These are phyloP conservation scores for Bujurquina vittata DNA, from an alignment of 2,113 vertebrate genomes.

Conservation along the genomic window DNA sequence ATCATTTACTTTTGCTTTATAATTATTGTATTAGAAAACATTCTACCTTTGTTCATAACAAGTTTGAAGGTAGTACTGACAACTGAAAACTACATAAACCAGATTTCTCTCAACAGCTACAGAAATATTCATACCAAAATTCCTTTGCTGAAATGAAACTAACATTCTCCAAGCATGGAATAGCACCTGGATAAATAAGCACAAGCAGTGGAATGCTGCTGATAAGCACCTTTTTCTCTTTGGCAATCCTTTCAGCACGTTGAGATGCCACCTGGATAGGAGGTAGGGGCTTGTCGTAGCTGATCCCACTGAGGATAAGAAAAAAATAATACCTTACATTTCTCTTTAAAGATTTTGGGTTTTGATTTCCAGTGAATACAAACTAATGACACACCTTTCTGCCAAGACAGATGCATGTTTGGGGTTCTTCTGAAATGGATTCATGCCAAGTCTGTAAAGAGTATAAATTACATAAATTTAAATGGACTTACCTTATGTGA, in stretches of 20 bases:
- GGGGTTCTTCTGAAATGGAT: slow-evolving; percentile 95
- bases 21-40: background rate
- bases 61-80: background rate
- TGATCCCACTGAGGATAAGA: slow-evolving; percentile 84
- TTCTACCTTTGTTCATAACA: background rate
- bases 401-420: slow-evolving; percentile 91
- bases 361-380: background rate
- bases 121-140: background rate
- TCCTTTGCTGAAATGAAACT: background rate
- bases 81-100: background rate
- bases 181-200: background rate
- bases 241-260: slow-evolving; percentile 91
- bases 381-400: slow-evolving; percentile 83
- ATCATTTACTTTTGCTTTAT: background rate
- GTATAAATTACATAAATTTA: background rate
- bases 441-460: slow-evolving; percentile 88
- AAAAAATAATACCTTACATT: background rate
- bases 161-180: background rate
- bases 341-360: background rate
- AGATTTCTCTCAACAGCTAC: background rate
- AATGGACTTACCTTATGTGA: background rate
- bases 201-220: background rate
- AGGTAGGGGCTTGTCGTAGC: slow-evolving; percentile 90
- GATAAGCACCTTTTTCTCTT: slow-evolving; percentile 86
- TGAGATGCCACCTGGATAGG: slow-evolving; percentile 92